Base-by-base conservation (phyloP, 2,888 invertebrate species). In the Athripsodes cinereus region DNA sequence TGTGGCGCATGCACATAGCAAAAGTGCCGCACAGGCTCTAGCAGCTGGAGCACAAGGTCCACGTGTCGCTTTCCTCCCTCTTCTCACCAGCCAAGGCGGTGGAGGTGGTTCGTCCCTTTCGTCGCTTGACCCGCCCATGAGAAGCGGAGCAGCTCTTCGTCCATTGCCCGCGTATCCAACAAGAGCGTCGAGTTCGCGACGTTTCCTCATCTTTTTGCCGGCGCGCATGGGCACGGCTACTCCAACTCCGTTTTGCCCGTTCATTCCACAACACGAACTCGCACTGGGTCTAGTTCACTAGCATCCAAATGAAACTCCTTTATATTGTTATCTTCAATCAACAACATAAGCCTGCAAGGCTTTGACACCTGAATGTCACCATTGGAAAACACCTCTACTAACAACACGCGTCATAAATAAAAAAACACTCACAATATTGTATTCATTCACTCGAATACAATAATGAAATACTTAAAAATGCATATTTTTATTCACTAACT, bases 171-270 rank as follows among this genome's bases (percentile, higher is more conserved):
- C 57, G 55, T 79, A 69, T 49, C 78, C 78, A 52, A 87, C 87
- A 55, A 88, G 72, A 47, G 88, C 88, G 70, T 88, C 88, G 66
- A 88, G 74, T 71, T 88, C 88, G 68, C 87, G 81, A 64, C 88
- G 80, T 70, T 88, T 88, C 68, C 86, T 79, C 86, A 88, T 88
- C 74, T 88, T 88, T 73, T 88, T 88, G 65, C 80, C 79, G 47
- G 76, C 76, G 62, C 80, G 75, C 62, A 80, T 79, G 71, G 76
- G 86, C 74, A 76, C 86, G 76, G 53, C 40, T 35, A 26, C 40
- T 34, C 59, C 46, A 34, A 49, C 51, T 31, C 57, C 47, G 13
- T 44, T 16, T 46, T 52, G 52, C 31, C 46, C 57, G 46, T 52
- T 57, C 57, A 57, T 57, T 31, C 55, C 55, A 26, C 26, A 26